Evolutionary conservation across 2,797 vertebrate species (phyloP), one percentile per base, ranked within the genome.

Genomic region (Notolepis coatsorum): DNA sequence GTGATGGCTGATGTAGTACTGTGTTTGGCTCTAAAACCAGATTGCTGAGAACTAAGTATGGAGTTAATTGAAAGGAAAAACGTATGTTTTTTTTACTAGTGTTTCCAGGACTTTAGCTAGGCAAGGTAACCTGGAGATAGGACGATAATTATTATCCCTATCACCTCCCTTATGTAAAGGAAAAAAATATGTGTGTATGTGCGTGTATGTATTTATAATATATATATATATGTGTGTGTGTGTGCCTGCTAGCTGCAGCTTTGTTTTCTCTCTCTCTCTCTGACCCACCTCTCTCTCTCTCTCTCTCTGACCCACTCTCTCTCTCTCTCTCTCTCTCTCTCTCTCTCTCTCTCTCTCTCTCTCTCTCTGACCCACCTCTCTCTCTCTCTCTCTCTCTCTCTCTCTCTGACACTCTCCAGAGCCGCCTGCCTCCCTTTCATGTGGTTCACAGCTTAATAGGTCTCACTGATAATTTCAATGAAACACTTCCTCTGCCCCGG

Each of bases 321-420:
- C 7, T 47, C 59, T 8, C 7, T 91, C 91, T 93, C 85, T 89
- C 90, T 92, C 92, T 83, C 65, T 82, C 80, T 70, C 66, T 68
- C 80, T 88, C 66, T 76, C 71, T 66, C 7, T 47, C 59, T 8
- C 7, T 91, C 91, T 93, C 85, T 89, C 90, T 92, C 92, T 83
- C 65, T 82, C 80, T 70, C 66, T 68, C 80, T 88, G 68, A 74
- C 71, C 68, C 7, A 47, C 59, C 9, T 6, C n/a, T n/a, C n/a
- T n/a, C n/a, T n/a, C n/a, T n/a, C n/a, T n/a, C 37, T 42, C 41
- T 9, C 23, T 53, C 39, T 25, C 42, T 56, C 58, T 20, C n/a
- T n/a, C n/a, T n/a, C n/a, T n/a, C 58, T 80, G 95, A 97, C 91
- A 81, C 84, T 91, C 93, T 93, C 84, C 96, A 96, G 95, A 92